These are phyloP conservation scores for Orchesella cincta DNA, from an alignment of 1,140 invertebrate genomes.

Conservation along the genomic window DNA sequence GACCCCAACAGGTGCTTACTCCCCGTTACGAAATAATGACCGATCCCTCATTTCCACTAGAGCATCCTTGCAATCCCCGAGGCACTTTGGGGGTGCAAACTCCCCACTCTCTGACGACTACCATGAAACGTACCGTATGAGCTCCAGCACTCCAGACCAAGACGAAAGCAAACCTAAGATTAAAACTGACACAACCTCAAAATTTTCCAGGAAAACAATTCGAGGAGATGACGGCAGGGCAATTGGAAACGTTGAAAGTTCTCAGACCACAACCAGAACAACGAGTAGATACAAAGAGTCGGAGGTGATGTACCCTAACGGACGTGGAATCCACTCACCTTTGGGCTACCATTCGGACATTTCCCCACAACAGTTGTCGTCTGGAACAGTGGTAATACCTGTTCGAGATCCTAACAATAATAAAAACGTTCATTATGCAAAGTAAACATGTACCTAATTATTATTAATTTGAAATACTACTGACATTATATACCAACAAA, in stretches of 20 bases:
- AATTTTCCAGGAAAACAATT: constrained; percentile 66
- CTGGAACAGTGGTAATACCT: constrained; percentile 49
- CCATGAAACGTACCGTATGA: constrained; percentile 68
- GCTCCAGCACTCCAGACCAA: constrained; percentile 59
- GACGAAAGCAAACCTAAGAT: constrained; percentile 65
- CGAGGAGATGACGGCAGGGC: constrained; percentile 64
- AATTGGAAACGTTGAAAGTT: constrained; percentile 68
- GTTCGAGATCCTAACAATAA: constrained; percentile 47
- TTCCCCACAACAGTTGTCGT: constrained; percentile 36
- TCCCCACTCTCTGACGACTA: constrained; percentile 63
- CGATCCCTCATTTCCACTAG: constrained; percentile 51
- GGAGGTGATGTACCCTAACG: constrained; percentile 50
- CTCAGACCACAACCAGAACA: constrained; percentile 68
- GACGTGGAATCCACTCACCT: constrained; percentile 44
- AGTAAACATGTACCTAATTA: neutral
- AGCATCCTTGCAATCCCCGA: constrained; percentile 54
- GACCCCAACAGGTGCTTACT: constrained; percentile 43
- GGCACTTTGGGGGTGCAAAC: constrained; percentile 49
- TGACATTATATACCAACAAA: no score
- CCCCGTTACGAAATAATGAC: constrained; percentile 19
- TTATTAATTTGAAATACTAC: no score
- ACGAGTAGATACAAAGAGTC: constrained; percentile 59
- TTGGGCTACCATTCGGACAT: neutral
- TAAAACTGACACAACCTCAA: constrained; percentile 67
- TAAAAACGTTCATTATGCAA: neutral